Evolutionary conservation across 2,797 vertebrate genomes (phyloP), one percentile per base, ranked within the genome.

Genomic region (Clarias platycephalus): DNA sequence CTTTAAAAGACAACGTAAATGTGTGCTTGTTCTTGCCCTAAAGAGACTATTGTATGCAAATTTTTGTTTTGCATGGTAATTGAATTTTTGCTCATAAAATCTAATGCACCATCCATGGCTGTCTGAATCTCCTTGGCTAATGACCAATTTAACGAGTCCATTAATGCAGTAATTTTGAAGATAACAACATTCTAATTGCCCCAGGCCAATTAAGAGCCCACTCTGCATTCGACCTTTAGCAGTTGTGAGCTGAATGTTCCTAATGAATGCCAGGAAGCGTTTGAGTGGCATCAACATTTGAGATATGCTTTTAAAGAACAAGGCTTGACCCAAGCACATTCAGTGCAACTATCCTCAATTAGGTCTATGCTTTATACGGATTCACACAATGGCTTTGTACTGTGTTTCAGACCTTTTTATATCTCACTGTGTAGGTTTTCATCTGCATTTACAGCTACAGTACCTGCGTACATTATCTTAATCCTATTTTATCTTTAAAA

Each of bases 151-250:
- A 94, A 94, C 91, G 92, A 93, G 91, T 92, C 91, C 94, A 94
- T 94, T 93, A 93, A 92, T 91, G 90, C 92, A 92, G 93, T 94
- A 92, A 94, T 94, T 94, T 92, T 92, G 91, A 91, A 91, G 92
- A 93, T 93, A 94, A 95, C 93, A 93, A 93, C 92, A 91, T 94
- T 94, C 94, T 94, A 92, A 94, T 95, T 93, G 94, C 93, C 91
- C 91, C 91, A 91, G 93, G 92, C 92, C 95, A 94, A 94, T 95
- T 94, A 94, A 93, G 92, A 93, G 91, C 91, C 93, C 92, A 93
- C 85, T 94, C 93, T 93, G 89, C 92, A 89, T 89, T 92, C 94
- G 94, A 94, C 94, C 94, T 95, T 89, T 94, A 92, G 90, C 92
- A 90, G 93, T 92, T 89, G 87, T 80, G 86, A 85, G 88, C 91